Conservation (phyloP, 2,888 invertebrate genomes). For the Tenthredo notha region DNA sequence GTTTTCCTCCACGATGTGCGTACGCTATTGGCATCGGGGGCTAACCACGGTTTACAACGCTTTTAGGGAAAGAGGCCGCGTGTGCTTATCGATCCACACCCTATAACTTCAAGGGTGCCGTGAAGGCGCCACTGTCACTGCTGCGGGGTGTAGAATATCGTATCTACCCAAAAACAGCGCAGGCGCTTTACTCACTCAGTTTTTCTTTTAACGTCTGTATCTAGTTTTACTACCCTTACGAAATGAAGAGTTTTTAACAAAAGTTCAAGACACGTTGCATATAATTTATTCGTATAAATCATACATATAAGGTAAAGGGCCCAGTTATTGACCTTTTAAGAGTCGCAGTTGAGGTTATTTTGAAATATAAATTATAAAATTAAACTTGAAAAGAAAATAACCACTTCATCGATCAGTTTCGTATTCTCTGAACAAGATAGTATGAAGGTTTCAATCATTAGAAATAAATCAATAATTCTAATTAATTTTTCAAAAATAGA, state of each 20-base stretch:
- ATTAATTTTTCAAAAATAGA: too few species aligned
- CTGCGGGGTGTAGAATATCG: background rate
- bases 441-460: too few species aligned
- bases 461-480: too few species aligned
- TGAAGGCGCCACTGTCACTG: constrained; percentile 33
- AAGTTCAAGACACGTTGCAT: background rate
- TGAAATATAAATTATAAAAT: too few species aligned
- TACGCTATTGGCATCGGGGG: constrained; percentile 64
- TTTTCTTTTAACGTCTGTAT: background rate
- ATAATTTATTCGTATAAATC: background rate
- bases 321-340: too few species aligned
- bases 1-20: constrained; percentile 62
- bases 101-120: constrained; percentile 21
- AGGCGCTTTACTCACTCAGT: constrained; percentile 23
- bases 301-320: background rate
- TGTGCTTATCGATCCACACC: constrained; percentile 68
- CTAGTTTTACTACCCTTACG: background rate
- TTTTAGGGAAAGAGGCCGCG: constrained; percentile 59
- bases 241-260: background rate
- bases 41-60: constrained; percentile 27
- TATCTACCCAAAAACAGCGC: constrained; percentile 44
- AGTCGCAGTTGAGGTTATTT: too few species aligned
- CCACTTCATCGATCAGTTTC: too few species aligned
- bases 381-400: too few species aligned
- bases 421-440: too few species aligned